Evolutionary conservation across 2,888 invertebrate species (phyloP).

Genomic region (Oscheius sp.): DNA sequence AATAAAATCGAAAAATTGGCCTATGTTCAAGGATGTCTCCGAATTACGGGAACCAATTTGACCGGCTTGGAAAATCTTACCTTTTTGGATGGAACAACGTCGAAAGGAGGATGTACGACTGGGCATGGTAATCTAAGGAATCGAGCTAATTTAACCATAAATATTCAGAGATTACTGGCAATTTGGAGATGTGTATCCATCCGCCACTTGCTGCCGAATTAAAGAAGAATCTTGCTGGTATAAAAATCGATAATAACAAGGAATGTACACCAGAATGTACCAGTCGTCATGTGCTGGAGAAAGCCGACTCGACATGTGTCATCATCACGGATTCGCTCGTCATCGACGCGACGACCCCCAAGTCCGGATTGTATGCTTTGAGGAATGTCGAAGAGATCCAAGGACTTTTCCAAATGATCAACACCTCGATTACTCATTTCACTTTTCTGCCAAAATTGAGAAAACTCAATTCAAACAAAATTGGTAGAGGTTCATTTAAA

Average conservation of each 20-base stretch:
- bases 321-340: background rate
- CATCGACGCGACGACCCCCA: background rate
- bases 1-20: background rate
- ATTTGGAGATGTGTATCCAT: background rate
- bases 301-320: background rate
- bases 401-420: background rate
- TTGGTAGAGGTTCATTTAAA: too few relatives aligned
- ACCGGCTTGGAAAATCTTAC: background rate
- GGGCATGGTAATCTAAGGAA: background rate
- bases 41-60: background rate
- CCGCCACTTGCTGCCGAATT: background rate
- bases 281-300: background rate
- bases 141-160: background rate
- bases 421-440: background rate
- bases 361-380: background rate
- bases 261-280: background rate
- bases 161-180: background rate
- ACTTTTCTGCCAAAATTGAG: background rate
- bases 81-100: background rate
- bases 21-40: background rate
- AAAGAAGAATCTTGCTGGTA: background rate
- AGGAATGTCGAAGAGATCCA: background rate
- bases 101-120: background rate
- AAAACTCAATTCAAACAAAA: too few relatives aligned
- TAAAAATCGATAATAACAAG: background rate